Base-by-base conservation (phyloP, 2,797 vertebrate species). In the Danio jaintianensis region DNA sequence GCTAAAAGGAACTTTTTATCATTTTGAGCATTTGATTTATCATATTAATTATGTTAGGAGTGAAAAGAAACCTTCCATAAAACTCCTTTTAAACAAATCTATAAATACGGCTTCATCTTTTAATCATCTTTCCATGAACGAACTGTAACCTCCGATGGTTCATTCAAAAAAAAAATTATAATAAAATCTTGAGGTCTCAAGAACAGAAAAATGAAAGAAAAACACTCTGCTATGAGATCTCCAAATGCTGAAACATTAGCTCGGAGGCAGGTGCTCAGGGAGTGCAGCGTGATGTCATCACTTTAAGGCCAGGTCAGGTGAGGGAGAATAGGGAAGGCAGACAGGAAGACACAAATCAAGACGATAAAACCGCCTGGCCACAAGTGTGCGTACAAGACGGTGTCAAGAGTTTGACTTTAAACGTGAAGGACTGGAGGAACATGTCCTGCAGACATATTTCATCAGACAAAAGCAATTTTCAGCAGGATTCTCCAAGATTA, bases 401-500 rank as follows among this genome's bases (percentile, higher is more conserved):
- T 18, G 56, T 45, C 48, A 71, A 13, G 58, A 56, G 47, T 18
- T 63, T 50, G 36, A 47, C 48, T 40, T 75, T 73, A 61, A 52
- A 82, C 48, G 70, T 22, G 36, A 80, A 62, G 76, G 81, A 84
- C 20, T 36, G 15, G 16, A 63, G 78, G 48, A 55, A 79, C 55
- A 47, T 68, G 68, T 79, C 82, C 68, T 16, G 45, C 78, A 83
- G 81, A 47, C 68, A 29, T 56, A 70, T 68, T 72, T 71, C 80
- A 86, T 85, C 79, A 83, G 53, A 66, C 66, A 58, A 68, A 83
- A 85, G 71, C 82, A 83, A 82, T 83, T 29, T 82, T 73, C 61
- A 43, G 13, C 36, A 7, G 58, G 68, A 81, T 50, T 55, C 55
- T 7, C 22, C 10, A 22, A 75, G 52, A 86, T 69, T 58, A 74